These are phyloP conservation scores for Drosophila elegans DNA, from an alignment of 1,140 invertebrate genomes.

Conservation along the genomic window DNA sequence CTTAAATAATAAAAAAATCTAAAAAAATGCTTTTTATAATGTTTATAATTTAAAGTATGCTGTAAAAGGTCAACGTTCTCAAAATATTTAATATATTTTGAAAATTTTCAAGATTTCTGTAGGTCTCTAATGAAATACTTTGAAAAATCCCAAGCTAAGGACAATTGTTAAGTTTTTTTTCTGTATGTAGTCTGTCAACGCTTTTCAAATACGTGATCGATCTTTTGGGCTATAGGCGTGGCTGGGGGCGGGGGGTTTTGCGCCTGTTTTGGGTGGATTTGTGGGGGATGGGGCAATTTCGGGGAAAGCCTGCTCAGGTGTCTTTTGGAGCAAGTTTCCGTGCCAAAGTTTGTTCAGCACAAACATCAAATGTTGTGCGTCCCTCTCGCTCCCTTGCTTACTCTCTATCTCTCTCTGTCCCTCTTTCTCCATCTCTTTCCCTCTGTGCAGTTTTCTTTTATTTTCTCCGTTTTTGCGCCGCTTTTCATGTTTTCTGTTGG, in stretches of 20 bases:
- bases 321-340: conserved; percentile 74
- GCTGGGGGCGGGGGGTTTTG: conserved; percentile 4
- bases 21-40: too few species aligned
- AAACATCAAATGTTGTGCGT: conserved; percentile 77
- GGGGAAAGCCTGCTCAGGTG: conserved; percentile 66
- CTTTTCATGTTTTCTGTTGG: conserved; percentile 78
- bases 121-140: too few species aligned
- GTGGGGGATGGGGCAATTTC: conserved; percentile 10
- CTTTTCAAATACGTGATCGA: conserved; percentile 73
- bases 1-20: too few species aligned
- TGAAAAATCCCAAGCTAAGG: not conserved
- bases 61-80: too few species aligned
- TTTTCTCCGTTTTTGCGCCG: conserved; percentile 65
- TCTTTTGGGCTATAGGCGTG: conserved; percentile 47
- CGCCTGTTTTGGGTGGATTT: conserved; percentile 7
- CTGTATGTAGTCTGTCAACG: conserved; percentile 42
- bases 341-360: conserved; percentile 77
- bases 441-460: conserved; percentile 18
- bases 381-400: not conserved
- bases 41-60: too few species aligned
- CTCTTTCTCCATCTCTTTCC: conserved; percentile 1
- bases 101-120: too few species aligned
- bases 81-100: too few species aligned
- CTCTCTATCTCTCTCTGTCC: not conserved
- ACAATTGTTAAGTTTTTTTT: not conserved